phyloP scores from a whole-genome alignment of 2,797 vertebrate genomes.

The Semotilus atromaculatus region DNA sequence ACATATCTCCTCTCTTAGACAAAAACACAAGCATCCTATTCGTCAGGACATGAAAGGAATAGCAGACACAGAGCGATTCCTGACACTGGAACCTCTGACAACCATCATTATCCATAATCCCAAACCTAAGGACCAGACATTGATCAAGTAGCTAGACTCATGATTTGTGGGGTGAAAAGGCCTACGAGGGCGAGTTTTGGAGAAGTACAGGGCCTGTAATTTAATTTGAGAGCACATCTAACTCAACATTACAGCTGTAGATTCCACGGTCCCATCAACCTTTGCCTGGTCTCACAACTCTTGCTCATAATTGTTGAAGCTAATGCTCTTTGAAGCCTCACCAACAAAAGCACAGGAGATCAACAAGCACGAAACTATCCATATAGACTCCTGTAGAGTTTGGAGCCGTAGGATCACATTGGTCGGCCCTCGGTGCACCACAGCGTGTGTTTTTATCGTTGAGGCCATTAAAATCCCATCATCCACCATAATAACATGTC shows the following conservation, averaged over 20 bases:
- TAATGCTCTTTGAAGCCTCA: conserved; percentile 50
- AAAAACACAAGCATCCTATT: conserved; percentile 75
- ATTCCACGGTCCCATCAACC: conserved; percentile 40
- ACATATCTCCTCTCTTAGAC: conserved; percentile 67
- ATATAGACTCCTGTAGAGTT: conserved; percentile 41
- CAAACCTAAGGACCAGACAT: conserved; percentile 64
- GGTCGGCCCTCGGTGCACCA: conserved; percentile 53
- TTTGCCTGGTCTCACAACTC: conserved; percentile 23
- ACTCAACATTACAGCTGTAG: conserved; percentile 62
- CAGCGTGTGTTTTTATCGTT: conserved; percentile 80
- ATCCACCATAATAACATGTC: conserved; percentile 72
- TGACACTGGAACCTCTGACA: conserved; percentile 69
- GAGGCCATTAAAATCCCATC: conserved; percentile 78
- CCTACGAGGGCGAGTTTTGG: conserved; percentile 37
- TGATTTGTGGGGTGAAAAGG: conserved; percentile 59
- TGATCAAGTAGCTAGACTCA: conserved; percentile 62
- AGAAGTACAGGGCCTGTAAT: conserved; percentile 40
- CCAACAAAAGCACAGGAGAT: conserved; percentile 43
- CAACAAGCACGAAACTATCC: conserved; percentile 37
- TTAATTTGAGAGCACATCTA: conserved; percentile 59
- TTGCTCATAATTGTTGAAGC: conserved; percentile 33
- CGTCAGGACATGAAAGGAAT: conserved; percentile 76
- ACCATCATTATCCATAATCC: conserved; percentile 67
- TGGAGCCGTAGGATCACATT: conserved; percentile 21
- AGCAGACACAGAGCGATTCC: conserved; percentile 64